phyloP scores from a whole-genome alignment of 1,140 invertebrate genomes.

The Frieseomelitta varia region DNA sequence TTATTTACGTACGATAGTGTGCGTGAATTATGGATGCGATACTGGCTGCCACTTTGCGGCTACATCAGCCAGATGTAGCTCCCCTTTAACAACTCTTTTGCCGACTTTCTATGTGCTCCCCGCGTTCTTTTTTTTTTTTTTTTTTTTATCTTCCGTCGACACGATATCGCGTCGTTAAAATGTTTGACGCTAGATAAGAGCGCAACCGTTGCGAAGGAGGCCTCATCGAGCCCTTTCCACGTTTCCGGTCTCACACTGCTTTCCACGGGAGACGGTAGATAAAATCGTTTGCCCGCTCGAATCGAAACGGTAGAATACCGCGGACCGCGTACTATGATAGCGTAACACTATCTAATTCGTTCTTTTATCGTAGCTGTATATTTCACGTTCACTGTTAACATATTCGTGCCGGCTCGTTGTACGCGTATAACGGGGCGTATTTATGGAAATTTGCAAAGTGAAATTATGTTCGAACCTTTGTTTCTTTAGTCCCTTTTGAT shows the following conservation, averaged over 20 bases:
- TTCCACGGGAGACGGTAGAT: conserved; percentile 25
- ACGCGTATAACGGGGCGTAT: too few relatives aligned
- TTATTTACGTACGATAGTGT: too few relatives aligned
- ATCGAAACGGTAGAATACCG: neutral
- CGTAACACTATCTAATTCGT: neutral
- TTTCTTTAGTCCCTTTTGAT: too few relatives aligned
- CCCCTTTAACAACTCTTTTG: neutral
- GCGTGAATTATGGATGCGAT: neutral
- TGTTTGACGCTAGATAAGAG: conserved; percentile 43
- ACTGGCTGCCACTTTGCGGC: neutral
- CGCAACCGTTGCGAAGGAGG: conserved; percentile 18
- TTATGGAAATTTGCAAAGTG: too few relatives aligned
- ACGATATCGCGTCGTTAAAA: conserved; percentile 2
- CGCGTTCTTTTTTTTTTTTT: too few relatives aligned
- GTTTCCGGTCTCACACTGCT: conserved; percentile 48
- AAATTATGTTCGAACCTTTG: too few relatives aligned
- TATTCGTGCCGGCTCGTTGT: too few relatives aligned
- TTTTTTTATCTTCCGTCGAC: conserved; percentile 19
- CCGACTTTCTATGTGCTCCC: neutral
- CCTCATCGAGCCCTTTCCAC: conserved; percentile 31
- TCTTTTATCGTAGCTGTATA: neutral
- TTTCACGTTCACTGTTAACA: neutral
- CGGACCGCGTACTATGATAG: too few relatives aligned
- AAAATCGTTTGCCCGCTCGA: conserved; percentile 20
- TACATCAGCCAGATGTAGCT: neutral